Conservation (phyloP, 2,113 vertebrate genomes). For the Probosciger aterrimus region DNA sequence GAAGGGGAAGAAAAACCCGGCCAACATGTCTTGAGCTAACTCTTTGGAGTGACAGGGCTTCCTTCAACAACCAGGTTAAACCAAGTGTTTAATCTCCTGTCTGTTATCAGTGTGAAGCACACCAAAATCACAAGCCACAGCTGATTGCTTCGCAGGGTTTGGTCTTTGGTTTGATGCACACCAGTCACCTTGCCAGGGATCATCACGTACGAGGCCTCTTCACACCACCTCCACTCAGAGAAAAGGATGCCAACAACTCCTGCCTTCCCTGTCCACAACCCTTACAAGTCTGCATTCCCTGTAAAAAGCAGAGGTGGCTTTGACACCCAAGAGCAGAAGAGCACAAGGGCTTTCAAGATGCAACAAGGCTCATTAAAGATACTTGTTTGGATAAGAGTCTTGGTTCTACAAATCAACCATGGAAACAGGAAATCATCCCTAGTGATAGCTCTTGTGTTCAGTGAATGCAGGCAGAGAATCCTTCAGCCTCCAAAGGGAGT, state of each 20-base stretch:
- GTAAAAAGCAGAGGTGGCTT: not conserved
- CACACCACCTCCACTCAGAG: not conserved
- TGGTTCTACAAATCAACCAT: not conserved
- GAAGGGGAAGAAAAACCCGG: not conserved
- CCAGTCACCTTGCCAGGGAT: not conserved
- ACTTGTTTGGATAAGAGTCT: not conserved
- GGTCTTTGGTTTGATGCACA: not conserved
- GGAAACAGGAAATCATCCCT: not conserved
- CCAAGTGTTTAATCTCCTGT: not conserved
- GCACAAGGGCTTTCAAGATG: not conserved
- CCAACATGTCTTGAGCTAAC: fast-evolving
- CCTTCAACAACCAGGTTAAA: not conserved
- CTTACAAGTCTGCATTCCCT: not conserved
- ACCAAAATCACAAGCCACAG: not conserved
- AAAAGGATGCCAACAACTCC: not conserved
- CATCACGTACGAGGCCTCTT: fast-evolving
- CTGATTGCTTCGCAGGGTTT: not conserved
- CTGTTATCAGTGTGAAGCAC: not conserved
- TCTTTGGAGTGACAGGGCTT: not conserved
- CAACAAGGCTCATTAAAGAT: not conserved
- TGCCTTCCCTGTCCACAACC: fast-evolving
- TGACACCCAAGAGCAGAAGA: not conserved
- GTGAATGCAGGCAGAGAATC: not conserved
- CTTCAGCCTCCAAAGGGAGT: not conserved
- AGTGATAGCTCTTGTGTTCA: not conserved